These are phyloP conservation scores for Chrysolina americana DNA, from an alignment of 2,888 invertebrate species.

Conservation along the genomic window DNA sequence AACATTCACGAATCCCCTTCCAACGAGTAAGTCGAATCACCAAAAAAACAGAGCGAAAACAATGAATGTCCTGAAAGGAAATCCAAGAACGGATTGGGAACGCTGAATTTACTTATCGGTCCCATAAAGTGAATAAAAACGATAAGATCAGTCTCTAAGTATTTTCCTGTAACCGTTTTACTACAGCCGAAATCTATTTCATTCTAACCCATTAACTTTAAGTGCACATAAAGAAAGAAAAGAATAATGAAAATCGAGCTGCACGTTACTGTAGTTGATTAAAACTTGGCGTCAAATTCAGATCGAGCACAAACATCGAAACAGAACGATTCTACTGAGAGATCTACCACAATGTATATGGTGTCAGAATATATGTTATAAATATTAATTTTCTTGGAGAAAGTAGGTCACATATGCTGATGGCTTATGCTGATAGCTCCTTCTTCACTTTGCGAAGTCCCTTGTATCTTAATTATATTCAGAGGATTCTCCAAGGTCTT, in stretches of 20 bases:
- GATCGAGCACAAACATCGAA: constrained; percentile 50
- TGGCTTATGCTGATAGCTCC: no score
- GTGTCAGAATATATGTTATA: no score
- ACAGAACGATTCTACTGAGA: no score
- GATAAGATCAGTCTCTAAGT: constrained; percentile 64
- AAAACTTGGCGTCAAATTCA: constrained; percentile 59
- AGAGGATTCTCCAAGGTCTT: no score
- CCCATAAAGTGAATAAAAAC: constrained; percentile 60
- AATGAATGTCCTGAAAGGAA: constrained; percentile 4
- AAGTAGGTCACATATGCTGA: no score
- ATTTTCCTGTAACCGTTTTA: constrained; percentile 65
- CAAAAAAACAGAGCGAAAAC: not conserved
- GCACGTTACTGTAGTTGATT: constrained; percentile 61
- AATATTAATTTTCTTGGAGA: no score
- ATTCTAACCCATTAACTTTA: constrained; percentile 66
- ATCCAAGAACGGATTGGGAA: constrained; percentile 16
- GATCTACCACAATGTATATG: no score
- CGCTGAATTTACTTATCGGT: constrained; percentile 19
- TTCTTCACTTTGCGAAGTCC: no score
- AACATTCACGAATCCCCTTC: not conserved
- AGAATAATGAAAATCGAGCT: constrained; percentile 53
- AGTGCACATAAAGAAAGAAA: constrained; percentile 63
- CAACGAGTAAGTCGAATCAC: not conserved
- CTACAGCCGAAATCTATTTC: constrained; percentile 63
- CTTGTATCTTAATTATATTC: no score